Evolutionary conservation across 2,888 invertebrate species (phyloP), one percentile per base, ranked within the genome.

Genomic region (Meandrusa payeni): DNA sequence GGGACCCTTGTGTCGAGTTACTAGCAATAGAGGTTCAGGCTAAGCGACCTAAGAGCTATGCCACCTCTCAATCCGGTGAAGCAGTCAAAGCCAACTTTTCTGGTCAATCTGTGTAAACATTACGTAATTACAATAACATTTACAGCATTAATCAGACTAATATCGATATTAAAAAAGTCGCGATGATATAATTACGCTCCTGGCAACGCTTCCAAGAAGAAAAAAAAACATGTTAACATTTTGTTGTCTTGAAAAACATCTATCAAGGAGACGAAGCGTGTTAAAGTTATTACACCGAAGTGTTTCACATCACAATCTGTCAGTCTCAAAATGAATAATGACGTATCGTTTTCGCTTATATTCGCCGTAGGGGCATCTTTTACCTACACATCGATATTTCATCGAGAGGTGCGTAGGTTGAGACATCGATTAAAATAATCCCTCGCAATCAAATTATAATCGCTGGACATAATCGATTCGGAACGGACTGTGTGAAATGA

Each of bases 221-320:
- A 70, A 54, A 60, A 61, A 68, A 68, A 67, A 70, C 57, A 59
- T 69, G 70, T 70, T 67, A 66, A 64, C 59, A 52, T 66, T 68
- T 61, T 64, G 72, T 75, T 72, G 64, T 69, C 68, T 61, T 59
- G 65, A 57, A 65, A 68, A 69, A 70, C 70, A 74, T 72, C 54
- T 47, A 70, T 69, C 68, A 69, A 57, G 60, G 54, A 64, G 64
- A 66, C 62, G 63, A 57, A 61, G 56, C 65, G 71, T 71, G 78
- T 76, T 77, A 71, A 77, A 74, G 66, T 71, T 72, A 74, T 78
- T 74, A 73, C 67, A 60, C 56, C 58, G 63, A 73, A 76, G 76
- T 75, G 70, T 76, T 79, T 71, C 70, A 72, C 76, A 72, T 78
- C 74, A 74, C 69, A 78, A 70, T 74, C 74, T 77, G 78, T 82